phyloP scores from a whole-genome alignment of 2,797 vertebrate species.

The Threskiornis aethiopicus region DNA sequence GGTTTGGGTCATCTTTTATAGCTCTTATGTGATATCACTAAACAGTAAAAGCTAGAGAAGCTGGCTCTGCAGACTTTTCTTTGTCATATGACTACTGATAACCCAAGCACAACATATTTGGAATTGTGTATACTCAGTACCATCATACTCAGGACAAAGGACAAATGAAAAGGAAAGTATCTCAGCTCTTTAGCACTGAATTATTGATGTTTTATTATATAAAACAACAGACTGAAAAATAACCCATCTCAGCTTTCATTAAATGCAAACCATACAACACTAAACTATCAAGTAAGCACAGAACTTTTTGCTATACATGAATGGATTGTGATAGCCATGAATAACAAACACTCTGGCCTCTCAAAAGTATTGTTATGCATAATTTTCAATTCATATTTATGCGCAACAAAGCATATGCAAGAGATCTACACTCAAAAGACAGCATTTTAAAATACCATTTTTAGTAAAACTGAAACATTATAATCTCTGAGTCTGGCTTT shows the following conservation, averaged over 20 bases:
- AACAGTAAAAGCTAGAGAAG: neutral
- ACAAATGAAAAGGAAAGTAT: neutral
- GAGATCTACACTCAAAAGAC: neutral
- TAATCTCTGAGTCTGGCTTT: neutral
- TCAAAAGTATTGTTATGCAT: slow-evolving; percentile 4
- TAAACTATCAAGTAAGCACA: neutral
- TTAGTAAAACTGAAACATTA: neutral
- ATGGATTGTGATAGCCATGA: neutral
- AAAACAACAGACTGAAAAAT: neutral
- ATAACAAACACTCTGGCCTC: slow-evolving; percentile 20
- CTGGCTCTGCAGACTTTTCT: neutral
- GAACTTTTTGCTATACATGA: neutral
- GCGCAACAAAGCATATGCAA: neutral
- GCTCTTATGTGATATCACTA: neutral
- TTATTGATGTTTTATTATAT: neutral
- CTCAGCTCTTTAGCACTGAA: neutral
- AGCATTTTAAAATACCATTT: slow-evolving; percentile 11
- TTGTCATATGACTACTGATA: neutral
- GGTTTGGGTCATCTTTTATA: neutral
- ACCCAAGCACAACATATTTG: neutral
- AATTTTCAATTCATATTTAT: slow-evolving; percentile 2
- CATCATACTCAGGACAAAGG: neutral
- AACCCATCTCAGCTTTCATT: neutral
- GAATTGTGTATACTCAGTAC: neutral
- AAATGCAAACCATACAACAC: neutral